Evolutionary conservation across 2,113 vertebrate species (phyloP).

Genomic region (Neotragus pygmaeus): DNA sequence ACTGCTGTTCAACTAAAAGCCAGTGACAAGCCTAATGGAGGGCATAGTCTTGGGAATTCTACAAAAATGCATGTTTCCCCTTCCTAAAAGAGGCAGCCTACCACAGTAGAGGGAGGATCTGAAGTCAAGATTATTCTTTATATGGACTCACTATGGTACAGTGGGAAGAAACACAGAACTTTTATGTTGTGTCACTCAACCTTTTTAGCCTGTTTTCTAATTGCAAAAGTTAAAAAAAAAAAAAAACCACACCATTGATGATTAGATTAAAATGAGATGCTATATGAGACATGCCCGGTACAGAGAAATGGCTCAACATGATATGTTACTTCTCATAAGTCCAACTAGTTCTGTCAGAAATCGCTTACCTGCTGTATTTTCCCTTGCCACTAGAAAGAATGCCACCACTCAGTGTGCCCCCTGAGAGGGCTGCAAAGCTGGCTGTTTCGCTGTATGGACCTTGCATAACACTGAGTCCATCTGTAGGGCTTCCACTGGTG

Average conservation of each 20-base stretch:
- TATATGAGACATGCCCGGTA: background rate
- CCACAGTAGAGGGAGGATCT: background rate
- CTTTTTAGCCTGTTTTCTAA: background rate
- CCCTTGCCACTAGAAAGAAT: slow-evolving; percentile 83
- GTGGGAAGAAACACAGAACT: background rate
- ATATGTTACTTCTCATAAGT: background rate
- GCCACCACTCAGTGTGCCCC: slow-evolving; percentile 89
- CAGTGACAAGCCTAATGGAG: background rate
- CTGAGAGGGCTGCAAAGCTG: slow-evolving; percentile 93
- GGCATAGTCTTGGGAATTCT: background rate
- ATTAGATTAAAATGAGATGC: slow-evolving; percentile 12
- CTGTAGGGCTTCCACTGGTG: slow-evolving; percentile 94
- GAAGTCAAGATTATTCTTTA: slow-evolving; percentile 18
- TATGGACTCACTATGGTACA: background rate
- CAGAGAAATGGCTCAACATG: slow-evolving; percentile 13
- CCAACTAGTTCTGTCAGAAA: background rate
- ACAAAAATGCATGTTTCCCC: background rate
- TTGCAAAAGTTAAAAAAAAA: background rate
- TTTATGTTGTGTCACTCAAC: background rate
- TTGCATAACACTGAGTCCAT: slow-evolving; percentile 87
- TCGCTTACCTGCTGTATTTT: slow-evolving; percentile 93
- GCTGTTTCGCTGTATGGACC: slow-evolving; percentile 91
- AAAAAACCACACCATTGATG: background rate
- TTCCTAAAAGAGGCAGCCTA: background rate
- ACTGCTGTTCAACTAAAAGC: background rate